These are phyloP conservation scores for Triplophysa yarkandensis DNA, from an alignment of 2,797 vertebrate genomes.

Conservation along the genomic window DNA sequence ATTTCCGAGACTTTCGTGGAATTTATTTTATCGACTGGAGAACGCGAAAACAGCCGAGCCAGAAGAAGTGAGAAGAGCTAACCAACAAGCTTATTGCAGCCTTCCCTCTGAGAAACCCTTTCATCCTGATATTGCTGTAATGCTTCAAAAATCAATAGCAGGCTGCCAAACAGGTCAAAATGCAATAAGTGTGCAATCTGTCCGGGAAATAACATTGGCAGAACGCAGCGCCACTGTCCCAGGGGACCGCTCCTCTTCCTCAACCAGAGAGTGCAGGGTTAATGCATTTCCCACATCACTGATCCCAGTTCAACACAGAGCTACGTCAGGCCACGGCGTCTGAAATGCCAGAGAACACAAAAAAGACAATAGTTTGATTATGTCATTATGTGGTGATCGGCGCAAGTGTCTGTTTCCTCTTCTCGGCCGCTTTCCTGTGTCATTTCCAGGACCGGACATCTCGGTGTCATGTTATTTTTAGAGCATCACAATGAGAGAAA, in stretches of 20 bases:
- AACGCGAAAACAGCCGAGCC: conserved; percentile 48
- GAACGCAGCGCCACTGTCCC: conserved; percentile 64
- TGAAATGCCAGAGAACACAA: conserved; percentile 58
- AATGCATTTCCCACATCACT: conserved; percentile 71
- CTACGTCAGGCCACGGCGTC: conserved; percentile 59
- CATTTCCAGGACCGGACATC: conserved; percentile 65
- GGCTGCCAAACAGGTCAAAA: conserved; percentile 73
- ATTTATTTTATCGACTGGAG: conserved; percentile 54
- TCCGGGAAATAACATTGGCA: conserved; percentile 76
- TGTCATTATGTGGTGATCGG: conserved; percentile 71
- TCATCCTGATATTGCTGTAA: conserved; percentile 64
- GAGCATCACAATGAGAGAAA: conserved; percentile 36
- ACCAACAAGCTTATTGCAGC: conserved; percentile 62
- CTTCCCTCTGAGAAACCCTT: conserved; percentile 53
- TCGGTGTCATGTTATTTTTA: conserved; percentile 33
- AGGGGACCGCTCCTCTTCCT: conserved; percentile 62
- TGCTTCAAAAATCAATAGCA: conserved; percentile 72
- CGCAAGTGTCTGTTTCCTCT: conserved; percentile 66
- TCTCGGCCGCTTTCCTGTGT: conserved; percentile 56
- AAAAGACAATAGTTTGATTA: conserved; percentile 62
- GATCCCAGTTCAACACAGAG: conserved; percentile 46
- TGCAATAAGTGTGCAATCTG: conserved; percentile 74
- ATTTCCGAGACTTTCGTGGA: conserved; percentile 46
- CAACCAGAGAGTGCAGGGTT: conserved; percentile 69
- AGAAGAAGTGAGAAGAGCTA: conserved; percentile 54